A percentile compares a stretch with the other conserved stretches of the same genome.
Evolutionary conservation across 1,140 invertebrate species (phyloP).

Genomic region (Drosophila cardini): DNA sequence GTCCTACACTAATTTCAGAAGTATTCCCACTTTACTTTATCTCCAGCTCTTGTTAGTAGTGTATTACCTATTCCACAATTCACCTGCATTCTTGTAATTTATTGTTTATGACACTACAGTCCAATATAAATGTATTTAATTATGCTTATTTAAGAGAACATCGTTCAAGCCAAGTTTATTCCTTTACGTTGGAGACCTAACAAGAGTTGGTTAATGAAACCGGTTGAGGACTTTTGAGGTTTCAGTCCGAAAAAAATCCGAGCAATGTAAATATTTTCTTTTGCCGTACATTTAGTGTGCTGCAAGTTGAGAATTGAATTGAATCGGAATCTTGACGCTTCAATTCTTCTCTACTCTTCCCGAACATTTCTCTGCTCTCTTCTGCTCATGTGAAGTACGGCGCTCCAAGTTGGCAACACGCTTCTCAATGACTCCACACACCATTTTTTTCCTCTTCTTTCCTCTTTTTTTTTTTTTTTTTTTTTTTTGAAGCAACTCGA

Average conservation of each 20-base stretch:
- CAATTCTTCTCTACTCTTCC: conserved; percentile 14
- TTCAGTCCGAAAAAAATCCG: conserved; percentile 29
- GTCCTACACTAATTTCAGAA: too few species aligned
- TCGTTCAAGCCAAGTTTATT: background rate
- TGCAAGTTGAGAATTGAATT: conserved; percentile 9
- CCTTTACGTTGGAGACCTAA: conserved; percentile 10
- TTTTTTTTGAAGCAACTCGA: conserved; percentile 8
- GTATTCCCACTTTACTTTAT: too few species aligned
- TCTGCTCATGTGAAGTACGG: conserved; percentile 63
- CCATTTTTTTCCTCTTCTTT: background rate
- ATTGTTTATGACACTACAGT: conserved; percentile 32
- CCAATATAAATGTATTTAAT: conserved; percentile 65
- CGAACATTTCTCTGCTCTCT: conserved; percentile 11
- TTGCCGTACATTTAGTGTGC: conserved; percentile 47
- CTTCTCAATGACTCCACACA: conserved; percentile 37
- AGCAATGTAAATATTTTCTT: conserved; percentile 50
- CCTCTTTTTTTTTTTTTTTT: background rate
- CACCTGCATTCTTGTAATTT: background rate
- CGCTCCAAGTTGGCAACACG: conserved; percentile 63
- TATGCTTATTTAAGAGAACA: conserved; percentile 57
- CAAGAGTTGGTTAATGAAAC: conserved; percentile 60
- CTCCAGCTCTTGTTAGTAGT: background rate
- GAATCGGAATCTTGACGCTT: conserved; percentile 23
- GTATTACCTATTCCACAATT: background rate
- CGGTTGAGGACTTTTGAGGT: conserved; percentile 43